Evolutionary conservation across 1,140 invertebrate species (phyloP).

Genomic region (Onthophagus taurus): DNA sequence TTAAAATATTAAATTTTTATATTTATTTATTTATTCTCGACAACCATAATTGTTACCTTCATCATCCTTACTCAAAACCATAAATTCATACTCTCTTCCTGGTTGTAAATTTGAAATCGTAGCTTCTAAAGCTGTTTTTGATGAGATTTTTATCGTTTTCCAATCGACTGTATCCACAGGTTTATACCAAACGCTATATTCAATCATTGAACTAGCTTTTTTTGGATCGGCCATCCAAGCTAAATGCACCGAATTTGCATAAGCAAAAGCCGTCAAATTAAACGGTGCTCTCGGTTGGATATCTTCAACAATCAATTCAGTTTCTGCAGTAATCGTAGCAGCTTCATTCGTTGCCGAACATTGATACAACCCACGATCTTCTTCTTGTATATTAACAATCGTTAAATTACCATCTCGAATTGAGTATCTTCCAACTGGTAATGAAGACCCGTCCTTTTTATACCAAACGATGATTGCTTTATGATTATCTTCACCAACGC

Average conservation of each 20-base stretch:
- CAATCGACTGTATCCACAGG: constrained; percentile 62
- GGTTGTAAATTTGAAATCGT: constrained; percentile 69
- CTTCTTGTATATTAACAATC: constrained; percentile 69
- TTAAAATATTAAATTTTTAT: too few relatives aligned
- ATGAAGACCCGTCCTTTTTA: constrained; percentile 66
- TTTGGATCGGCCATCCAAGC: constrained; percentile 81
- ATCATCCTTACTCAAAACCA: constrained; percentile 79
- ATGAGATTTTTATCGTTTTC: constrained; percentile 60
- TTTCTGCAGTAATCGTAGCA: constrained; percentile 76
- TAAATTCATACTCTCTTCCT: constrained; percentile 79
- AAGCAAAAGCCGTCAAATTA: constrained; percentile 75
- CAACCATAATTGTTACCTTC: too few relatives aligned
- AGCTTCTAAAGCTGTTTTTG: constrained; percentile 61
- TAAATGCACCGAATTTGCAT: constrained; percentile 65
- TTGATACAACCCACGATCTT: constrained; percentile 84
- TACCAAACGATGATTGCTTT: constrained; percentile 76
- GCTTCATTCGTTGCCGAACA: constrained; percentile 88
- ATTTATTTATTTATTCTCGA: too few relatives aligned
- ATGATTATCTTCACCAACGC: constrained; percentile 60
- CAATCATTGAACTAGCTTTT: constrained; percentile 55
- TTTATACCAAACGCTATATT: constrained; percentile 79
- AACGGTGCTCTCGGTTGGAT: constrained; percentile 82
- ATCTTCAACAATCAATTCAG: constrained; percentile 81
- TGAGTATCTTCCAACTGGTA: constrained; percentile 59
- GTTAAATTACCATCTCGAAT: constrained; percentile 79